A percentile compares a stretch with the other conserved stretches of the same genome.
phyloP scores from a whole-genome alignment of 35 echinoderm and acorn worm genomes.

The Diadema setosum region DNA sequence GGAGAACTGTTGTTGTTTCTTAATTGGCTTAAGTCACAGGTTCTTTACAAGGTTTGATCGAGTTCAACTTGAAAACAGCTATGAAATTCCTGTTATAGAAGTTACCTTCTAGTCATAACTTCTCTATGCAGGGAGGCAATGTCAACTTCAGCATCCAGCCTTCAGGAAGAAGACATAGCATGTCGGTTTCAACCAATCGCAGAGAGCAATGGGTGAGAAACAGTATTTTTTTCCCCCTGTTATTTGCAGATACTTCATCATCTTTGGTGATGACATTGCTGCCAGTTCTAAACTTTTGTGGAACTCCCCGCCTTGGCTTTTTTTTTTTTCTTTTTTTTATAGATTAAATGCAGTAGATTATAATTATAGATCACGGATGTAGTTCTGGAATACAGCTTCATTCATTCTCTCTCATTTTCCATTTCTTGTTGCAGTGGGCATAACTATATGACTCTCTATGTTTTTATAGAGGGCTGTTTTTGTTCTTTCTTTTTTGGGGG shows the following conservation, averaged over 20 bases:
- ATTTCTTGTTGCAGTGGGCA: no score
- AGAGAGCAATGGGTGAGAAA: background rate
- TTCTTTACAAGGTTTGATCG: no score
- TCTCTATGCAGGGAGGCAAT: background rate
- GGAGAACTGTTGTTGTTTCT: no score
- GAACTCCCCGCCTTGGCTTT: background rate
- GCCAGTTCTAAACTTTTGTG: no score
- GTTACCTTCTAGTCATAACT: background rate
- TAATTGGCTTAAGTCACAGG: no score
- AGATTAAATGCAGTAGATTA: no score
- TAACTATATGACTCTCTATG: background rate
- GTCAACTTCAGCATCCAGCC: slow-evolving; percentile 9
- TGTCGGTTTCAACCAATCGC: background rate
- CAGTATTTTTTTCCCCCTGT: background rate
- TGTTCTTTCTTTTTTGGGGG: background rate
- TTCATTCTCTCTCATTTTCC: no score
- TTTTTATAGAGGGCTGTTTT: background rate
- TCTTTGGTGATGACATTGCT: no score
- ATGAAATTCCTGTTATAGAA: background rate
- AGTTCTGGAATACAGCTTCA: no score
- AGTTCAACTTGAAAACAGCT: no score
- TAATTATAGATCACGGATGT: no score
- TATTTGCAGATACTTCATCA: no score
- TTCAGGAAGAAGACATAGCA: background rate
- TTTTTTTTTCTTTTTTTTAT: background rate